Percentiles rank a stretch among this genome's conserved stretches.
Conservation (phyloP, 2,113 vertebrate genomes). For the Geothlypis trichas region DNA sequence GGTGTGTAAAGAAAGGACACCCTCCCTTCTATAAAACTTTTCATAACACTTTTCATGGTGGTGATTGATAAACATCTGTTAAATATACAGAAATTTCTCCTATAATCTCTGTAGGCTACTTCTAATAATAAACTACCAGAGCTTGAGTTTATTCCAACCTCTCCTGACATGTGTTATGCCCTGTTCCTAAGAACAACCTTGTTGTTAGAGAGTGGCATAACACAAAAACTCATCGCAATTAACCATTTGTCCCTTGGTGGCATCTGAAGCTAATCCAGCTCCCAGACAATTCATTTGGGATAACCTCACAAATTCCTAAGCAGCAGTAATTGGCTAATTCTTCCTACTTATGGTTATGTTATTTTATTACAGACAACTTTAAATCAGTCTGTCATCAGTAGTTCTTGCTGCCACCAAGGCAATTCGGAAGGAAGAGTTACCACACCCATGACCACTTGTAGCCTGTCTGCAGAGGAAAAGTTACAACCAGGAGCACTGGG, state of each 20-base stretch:
- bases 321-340: conserved; percentile 36
- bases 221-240: conserved; percentile 7
- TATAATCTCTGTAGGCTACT: not conserved
- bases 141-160: not conserved
- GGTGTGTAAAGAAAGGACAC: not conserved
- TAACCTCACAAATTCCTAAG: conserved; percentile 43
- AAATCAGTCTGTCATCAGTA: conserved; percentile 43
- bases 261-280: not conserved
- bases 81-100: not conserved
- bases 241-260: conserved; percentile 29
- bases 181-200: not conserved
- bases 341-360: conserved; percentile 13
- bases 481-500: not conserved
- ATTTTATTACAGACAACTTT: conserved; percentile 44
- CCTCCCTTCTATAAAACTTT: conserved; percentile 35
- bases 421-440: conserved; percentile 5
- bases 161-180: not conserved
- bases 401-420: not conserved
- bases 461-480: not conserved
- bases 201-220: not conserved
- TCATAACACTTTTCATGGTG: not conserved
- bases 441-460: not conserved
- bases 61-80: conserved; percentile 44
- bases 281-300: not conserved
- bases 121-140: not conserved